Conservation (phyloP, 2,113 vertebrate species). For the Clarias gariepinus region DNA sequence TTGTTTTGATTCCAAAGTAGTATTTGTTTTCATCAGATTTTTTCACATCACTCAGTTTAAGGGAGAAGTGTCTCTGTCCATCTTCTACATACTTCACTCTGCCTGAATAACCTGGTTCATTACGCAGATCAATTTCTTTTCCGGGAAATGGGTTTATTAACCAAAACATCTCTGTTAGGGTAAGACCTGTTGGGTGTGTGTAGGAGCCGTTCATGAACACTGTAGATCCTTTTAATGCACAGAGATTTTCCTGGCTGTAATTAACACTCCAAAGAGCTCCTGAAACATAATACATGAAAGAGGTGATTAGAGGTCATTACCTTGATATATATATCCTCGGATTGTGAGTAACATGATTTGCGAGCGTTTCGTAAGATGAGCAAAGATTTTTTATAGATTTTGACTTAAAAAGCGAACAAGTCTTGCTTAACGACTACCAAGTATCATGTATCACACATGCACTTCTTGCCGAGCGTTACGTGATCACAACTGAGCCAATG, state of each 20-base stretch:
- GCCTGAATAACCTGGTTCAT: neutral
- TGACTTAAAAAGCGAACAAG: too few species aligned
- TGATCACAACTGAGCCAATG: too few species aligned
- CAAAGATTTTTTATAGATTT: too few species aligned
- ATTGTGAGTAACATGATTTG: too few species aligned
- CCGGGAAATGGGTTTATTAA: neutral
- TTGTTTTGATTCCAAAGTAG: neutral
- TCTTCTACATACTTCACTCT: constrained; percentile 18
- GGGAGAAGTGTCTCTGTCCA: neutral
- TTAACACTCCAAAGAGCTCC: constrained; percentile 17
- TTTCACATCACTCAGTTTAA: constrained; percentile 28
- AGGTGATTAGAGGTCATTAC: neutral
- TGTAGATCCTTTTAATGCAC: neutral
- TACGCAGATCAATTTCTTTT: neutral
- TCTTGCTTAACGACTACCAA: too few species aligned
- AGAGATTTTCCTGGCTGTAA: constrained; percentile 20
- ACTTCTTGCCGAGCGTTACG: too few species aligned
- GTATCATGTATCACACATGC: too few species aligned
- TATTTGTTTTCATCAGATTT: neutral
- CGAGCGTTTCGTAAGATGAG: too few species aligned
- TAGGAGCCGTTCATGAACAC: constrained; percentile 17
- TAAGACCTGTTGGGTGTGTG: neutral
- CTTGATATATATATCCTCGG: too few species aligned
- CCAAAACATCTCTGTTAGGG: neutral
- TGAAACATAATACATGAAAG: constrained; percentile 16